Base-by-base conservation (phyloP, 1,140 invertebrate genomes). In the Psix sp. region DNA sequence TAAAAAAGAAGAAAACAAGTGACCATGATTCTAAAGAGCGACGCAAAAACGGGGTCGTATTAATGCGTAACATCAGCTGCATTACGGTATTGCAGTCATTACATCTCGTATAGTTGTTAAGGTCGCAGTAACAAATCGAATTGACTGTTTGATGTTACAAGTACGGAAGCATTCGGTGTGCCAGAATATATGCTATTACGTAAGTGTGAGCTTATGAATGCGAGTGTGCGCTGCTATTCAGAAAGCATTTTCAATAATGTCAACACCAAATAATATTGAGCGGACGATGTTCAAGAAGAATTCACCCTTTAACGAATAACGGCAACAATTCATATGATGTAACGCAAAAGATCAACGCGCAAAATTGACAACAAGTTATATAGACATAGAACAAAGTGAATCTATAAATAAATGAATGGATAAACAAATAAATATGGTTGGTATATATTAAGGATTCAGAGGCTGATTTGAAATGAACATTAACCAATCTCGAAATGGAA, bases 231-330 rank as follows among this genome's bases (percentile, higher is more conserved):
- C 68, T 74, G 46, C 65, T 75, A 63, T 73, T 60, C 60, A 74
- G 67, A 68, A 76, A 80, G 78, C 78, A 81, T 83, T 82, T 82
- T 77, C 77, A 83, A 82, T 81, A 83, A 82, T 81, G 80, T 76
- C 79, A 81, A 83, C 80, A 83, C 80, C 81, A 82, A 67, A 83
- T 76, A 72, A 68, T 33, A 79, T 52, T 31, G 59, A 51, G 18
- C 33, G n/a, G n/a, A n/a, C n/a, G 49, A 48, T 52, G 57, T 67
- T 74, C 42, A 51, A n/a, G n/a, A n/a, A n/a, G 45, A 49, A 45
- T 54, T 36, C 46, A 67, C 59, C 14, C 33, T 63, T 52, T 71
- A 73, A 72, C 9, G 31, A 43, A 63, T 70, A 56, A 62, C 40
- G 14, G 40, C 11, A 18, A 68, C 9, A 60, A 48, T 11, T 43